Base-by-base conservation (phyloP, 2,888 invertebrate species). In the Harmothoe impar region DNA sequence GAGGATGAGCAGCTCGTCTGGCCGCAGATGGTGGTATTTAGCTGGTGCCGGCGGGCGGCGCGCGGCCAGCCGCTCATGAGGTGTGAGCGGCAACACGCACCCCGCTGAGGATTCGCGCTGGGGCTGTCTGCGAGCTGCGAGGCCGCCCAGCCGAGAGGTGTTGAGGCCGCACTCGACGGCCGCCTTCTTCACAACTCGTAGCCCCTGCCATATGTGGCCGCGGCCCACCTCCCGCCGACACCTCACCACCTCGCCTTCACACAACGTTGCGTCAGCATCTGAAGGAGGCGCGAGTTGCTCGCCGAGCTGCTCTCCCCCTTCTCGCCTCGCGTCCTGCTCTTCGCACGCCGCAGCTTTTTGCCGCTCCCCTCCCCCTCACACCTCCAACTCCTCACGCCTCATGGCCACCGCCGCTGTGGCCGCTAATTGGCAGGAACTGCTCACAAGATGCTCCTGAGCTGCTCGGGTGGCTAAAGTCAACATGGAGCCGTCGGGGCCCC, bases 381-480 rank as follows among this genome's bases (percentile, higher is more conserved):
- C 43, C 43, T 43, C 43, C 5, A 3, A 10, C 43, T 43, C 43
- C 43, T 43, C 43, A 43, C 43, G 43, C 43, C 43, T 43, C 5
- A 43, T 10, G 54, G 54, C 54, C 52, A 29, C 56, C 43, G 10
- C 54, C 54, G 54, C 86, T 56, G 52, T 56, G 31, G 54, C 54
- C 54, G 31, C 86, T 86, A 86, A 86, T 86, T 86, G 86, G 54
- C 56, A 12, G 52, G 52, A 33, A 35, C 84, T 33, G 72, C 84
- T 23, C 84, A 43, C n/a, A 23, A 84, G 56, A n/a, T 86, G 86
- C 54, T 25, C 86, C 29, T 17, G 54, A 86, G 56, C 86, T 86
- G 86, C 86, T 86, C 86, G 54, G 56, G 56, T 86, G 86, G 86
- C 86, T 56, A 54, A 86, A 86, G 86, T 86, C 86, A 86, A 86